phyloP scores from a whole-genome alignment of 1,140 invertebrate species.

The Scaptomyza pallida region DNA sequence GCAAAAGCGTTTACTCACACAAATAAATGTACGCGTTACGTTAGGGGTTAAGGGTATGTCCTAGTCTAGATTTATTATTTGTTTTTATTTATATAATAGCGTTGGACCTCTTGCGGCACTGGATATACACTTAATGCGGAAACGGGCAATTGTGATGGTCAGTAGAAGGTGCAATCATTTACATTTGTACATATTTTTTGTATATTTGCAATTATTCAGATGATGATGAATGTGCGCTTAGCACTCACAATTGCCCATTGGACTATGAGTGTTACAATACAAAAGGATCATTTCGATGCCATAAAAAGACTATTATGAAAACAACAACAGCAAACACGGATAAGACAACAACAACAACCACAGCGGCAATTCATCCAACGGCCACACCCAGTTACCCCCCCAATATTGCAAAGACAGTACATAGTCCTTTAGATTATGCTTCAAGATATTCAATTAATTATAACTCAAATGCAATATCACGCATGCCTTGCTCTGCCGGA shows the following conservation, averaged over 20 bases:
- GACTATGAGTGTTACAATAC: constrained; percentile 94
- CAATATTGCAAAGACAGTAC: neutral
- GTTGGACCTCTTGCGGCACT: constrained; percentile 93
- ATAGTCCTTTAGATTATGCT: constrained; percentile 26
- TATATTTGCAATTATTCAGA: constrained; percentile 86
- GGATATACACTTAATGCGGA: constrained; percentile 97
- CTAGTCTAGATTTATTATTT: neutral
- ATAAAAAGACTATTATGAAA: constrained; percentile 53
- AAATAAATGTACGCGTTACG: too few relatives aligned
- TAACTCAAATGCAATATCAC: neutral
- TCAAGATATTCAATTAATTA: constrained; percentile 13
- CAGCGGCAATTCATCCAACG: neutral
- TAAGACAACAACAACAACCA: constrained; percentile 30
- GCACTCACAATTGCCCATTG: constrained; percentile 92
- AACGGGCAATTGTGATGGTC: constrained; percentile 94
- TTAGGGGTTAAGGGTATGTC: too few relatives aligned
- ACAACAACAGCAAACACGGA: constrained; percentile 52
- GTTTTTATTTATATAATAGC: constrained; percentile 31
- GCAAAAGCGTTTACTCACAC: too few relatives aligned
- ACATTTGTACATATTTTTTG: neutral
- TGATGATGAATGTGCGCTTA: constrained; percentile 95
- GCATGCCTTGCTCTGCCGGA: constrained; percentile 55
- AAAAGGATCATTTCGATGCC: constrained; percentile 80
- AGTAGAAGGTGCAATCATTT: neutral
- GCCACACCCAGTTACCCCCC: neutral